phyloP scores from a whole-genome alignment of 1,140 invertebrate genomes.

The Papilio dardanus region DNA sequence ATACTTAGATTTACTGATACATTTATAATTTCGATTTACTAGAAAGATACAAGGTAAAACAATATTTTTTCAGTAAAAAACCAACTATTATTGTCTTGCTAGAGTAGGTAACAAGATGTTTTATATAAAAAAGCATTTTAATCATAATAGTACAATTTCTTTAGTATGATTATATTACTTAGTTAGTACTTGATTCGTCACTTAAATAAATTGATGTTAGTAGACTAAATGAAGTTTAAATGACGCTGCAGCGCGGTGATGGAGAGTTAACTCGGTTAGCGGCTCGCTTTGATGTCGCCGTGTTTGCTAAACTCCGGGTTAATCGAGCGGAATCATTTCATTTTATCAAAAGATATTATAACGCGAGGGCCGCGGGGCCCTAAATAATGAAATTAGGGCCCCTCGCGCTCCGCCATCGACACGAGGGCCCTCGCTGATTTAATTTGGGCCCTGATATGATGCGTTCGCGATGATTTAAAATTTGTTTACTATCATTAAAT shows the following conservation, averaged over 20 bases:
- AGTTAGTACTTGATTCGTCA: background rate
- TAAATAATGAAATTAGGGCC: constrained; percentile 56
- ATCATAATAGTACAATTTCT: background rate
- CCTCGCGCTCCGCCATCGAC: constrained; percentile 38
- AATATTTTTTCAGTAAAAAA: background rate
- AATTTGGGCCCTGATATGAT: constrained; percentile 44
- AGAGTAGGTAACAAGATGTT: background rate
- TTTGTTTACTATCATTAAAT: constrained; percentile 38
- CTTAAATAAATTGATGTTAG: constrained; percentile 31
- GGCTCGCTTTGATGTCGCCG: constrained; percentile 26
- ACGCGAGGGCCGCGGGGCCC: constrained; percentile 42
- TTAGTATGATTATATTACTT: background rate
- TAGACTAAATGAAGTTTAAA: constrained; percentile 29
- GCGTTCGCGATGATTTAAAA: constrained; percentile 51
- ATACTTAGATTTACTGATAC: background rate
- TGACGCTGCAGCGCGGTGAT: constrained; percentile 11
- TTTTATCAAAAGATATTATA: constrained; percentile 47
- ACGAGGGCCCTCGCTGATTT: constrained; percentile 46
- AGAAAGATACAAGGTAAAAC: background rate
- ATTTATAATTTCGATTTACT: background rate
- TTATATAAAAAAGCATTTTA: background rate
- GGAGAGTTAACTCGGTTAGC: constrained; percentile 27
- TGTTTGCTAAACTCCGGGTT: constrained; percentile 51
- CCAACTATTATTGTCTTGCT: background rate
- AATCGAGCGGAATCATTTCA: constrained; percentile 59